Conservation (phyloP, 2,888 invertebrate species). For the Nomada ferruginata region DNA sequence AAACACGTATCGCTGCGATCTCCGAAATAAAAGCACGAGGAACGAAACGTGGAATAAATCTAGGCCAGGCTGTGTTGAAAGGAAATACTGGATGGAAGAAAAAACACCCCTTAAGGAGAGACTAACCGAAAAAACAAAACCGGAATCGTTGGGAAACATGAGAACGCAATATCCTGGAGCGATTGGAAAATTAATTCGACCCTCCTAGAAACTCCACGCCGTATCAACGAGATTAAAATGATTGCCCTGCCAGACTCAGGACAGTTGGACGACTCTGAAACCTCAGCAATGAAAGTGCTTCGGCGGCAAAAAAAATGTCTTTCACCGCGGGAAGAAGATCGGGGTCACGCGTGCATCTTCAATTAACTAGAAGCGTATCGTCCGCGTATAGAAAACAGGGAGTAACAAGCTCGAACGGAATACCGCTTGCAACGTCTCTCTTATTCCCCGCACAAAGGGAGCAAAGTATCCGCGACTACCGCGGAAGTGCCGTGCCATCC, state of each 20-base stretch:
- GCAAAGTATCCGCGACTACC: neutral
- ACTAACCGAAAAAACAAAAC: neutral
- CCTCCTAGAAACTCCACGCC: neutral
- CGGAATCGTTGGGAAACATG: neutral
- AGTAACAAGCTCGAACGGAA: neutral
- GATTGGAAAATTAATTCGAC: neutral
- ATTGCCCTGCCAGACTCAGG: too few species aligned
- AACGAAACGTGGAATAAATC: constrained; percentile 4
- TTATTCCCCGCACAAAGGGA: neutral
- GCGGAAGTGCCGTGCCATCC: neutral
- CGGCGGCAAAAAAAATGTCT: neutral
- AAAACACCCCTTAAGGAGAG: neutral
- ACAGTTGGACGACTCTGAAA: neutral
- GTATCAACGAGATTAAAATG: neutral
- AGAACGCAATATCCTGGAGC: neutral
- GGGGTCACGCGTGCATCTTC: neutral
- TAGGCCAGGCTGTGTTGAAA: constrained; percentile 17
- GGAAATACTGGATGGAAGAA: neutral
- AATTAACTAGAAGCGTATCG: neutral
- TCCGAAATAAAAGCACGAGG: neutral
- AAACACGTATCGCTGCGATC: constrained; percentile 28
- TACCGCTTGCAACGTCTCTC: neutral
- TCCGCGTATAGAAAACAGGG: neutral
- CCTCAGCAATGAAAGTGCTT: neutral
- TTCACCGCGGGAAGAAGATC: neutral